Percentiles rank a stretch among this genome's conserved stretches.
These are phyloP conservation scores for Pitangus sulphuratus DNA, from an alignment of 2,797 vertebrate species.

Conservation along the genomic window DNA sequence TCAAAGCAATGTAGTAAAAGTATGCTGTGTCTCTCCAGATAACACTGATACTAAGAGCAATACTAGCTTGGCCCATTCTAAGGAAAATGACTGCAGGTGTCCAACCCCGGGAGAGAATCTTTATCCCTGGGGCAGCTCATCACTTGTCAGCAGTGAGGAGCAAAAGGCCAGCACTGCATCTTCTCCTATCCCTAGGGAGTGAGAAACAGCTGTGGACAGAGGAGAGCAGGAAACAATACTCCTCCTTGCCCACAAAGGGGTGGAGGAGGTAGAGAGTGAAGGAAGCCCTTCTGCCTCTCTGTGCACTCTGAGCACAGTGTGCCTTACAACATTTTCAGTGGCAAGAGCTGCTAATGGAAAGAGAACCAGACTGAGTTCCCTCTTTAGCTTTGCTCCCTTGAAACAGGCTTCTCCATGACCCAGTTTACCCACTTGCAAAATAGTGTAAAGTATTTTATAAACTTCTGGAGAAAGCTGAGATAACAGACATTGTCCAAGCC, in stretches of 20 bases:
- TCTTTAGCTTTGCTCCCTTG: neutral
- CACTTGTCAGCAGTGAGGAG: neutral
- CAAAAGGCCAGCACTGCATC: neutral
- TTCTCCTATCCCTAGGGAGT: neutral
- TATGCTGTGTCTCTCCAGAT: neutral
- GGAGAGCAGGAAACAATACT: neutral
- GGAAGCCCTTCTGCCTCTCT: neutral
- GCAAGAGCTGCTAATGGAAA: neutral
- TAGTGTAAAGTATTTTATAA: neutral
- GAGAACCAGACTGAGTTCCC: neutral
- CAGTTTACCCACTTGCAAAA: neutral
- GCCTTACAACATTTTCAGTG: rapidly evolving
- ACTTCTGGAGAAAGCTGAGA: neutral
- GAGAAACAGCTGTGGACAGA: neutral
- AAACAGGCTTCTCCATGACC: neutral
- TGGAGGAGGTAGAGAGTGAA: neutral
- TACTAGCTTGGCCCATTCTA: neutral
- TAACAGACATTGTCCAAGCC: neutral
- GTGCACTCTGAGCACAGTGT: rapidly evolving
- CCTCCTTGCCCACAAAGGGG: neutral
- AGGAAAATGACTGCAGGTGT: neutral
- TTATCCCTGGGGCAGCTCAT: neutral
- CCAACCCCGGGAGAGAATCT: neutral
- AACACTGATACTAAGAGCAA: neutral
- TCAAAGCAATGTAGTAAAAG: neutral